Evolutionary conservation across 1,140 invertebrate species (phyloP).

Genomic region (Cotesia chilonis): DNA sequence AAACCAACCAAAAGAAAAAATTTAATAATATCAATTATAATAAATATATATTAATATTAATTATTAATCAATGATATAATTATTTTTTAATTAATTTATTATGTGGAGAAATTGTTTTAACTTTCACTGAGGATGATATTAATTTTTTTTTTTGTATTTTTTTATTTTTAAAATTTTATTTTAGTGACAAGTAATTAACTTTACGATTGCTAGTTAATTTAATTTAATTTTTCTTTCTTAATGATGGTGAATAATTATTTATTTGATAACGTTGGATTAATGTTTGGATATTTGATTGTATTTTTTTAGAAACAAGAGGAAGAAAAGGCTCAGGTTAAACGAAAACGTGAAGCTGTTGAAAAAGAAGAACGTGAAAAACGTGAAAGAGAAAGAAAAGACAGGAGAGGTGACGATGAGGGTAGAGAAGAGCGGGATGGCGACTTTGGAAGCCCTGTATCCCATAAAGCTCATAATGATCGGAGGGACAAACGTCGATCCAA

Average conservation of each 20-base stretch:
- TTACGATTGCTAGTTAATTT: conserved; percentile 51
- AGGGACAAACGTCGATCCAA: conserved; percentile 64
- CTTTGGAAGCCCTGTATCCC: conserved; percentile 58
- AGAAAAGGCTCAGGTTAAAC: conserved; percentile 69
- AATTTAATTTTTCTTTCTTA: conserved; percentile 13
- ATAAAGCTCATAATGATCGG: conserved; percentile 56
- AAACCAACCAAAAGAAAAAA: conserved; percentile 47
- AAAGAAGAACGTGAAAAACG: conserved; percentile 64
- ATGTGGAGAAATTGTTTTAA: conserved; percentile 43
- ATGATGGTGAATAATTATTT: conserved; percentile 42
- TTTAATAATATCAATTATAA: conserved; percentile 37
- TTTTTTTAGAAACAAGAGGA: conserved; percentile 75
- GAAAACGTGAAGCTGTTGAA: conserved; percentile 66
- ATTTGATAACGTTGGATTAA: conserved; percentile 10
- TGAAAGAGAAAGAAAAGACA: conserved; percentile 57
- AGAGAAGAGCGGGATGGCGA: conserved; percentile 65
- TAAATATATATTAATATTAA: not conserved
- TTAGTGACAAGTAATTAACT: conserved; percentile 16
- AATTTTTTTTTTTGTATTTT: not conserved
- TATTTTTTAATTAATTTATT: conserved; percentile 40
- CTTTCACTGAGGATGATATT: not conserved
- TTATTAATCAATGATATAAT: conserved; percentile 22
- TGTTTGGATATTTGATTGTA: conserved; percentile 45
- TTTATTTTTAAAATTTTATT: not conserved
- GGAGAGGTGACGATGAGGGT: conserved; percentile 52